These are phyloP conservation scores for Cephus spinipes DNA, from an alignment of 2,888 invertebrate genomes.

Conservation along the genomic window DNA sequence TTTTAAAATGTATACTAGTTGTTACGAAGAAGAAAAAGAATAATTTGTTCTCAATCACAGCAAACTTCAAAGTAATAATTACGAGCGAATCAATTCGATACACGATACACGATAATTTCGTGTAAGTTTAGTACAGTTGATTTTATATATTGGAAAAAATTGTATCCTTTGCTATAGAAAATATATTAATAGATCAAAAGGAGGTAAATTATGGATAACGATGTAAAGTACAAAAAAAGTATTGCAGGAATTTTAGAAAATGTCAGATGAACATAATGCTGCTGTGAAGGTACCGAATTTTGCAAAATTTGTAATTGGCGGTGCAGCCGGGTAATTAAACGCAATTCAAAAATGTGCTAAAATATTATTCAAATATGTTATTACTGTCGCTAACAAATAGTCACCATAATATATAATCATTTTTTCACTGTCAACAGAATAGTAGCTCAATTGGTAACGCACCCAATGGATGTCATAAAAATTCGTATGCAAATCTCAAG, in stretches of 20 bases:
- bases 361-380: background rate
- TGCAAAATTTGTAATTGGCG: constrained; percentile 41
- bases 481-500: constrained; percentile 75
- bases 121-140: background rate
- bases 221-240: background rate
- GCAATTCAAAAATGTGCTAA: background rate
- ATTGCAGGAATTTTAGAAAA: background rate
- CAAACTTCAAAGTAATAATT: background rate
- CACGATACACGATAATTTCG: background rate
- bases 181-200: background rate
- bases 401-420: background rate
- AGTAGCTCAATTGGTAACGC: constrained; percentile 67
- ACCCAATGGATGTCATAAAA: constrained; percentile 77
- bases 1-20: background rate
- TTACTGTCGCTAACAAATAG: background rate
- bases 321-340: constrained; percentile 39
- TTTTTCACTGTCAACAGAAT: constrained; percentile 20
- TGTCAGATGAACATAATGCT: background rate
- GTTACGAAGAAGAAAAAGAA: background rate
- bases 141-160: background rate
- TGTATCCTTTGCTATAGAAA: background rate
- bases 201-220: background rate
- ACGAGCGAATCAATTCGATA: background rate
- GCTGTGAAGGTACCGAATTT: constrained; percentile 28
- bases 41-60: background rate